Evolutionary conservation across 2,113 vertebrate genomes (phyloP), one percentile per base, ranked within the genome.

Genomic region (Neofelis nebulosa): DNA sequence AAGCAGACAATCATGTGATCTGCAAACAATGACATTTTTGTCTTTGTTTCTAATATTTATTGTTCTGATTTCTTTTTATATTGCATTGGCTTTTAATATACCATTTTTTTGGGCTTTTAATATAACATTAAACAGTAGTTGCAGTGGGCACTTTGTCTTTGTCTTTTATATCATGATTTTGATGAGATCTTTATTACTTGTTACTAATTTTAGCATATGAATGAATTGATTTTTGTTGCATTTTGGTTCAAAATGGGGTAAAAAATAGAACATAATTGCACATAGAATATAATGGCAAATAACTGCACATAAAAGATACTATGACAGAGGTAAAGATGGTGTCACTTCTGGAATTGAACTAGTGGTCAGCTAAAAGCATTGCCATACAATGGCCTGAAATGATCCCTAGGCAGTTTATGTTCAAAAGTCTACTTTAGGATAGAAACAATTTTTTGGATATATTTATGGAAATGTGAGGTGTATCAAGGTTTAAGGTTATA

Each of bases 151-250:
- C 69, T 31, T 21, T 57, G 12, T 66, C 74, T 74, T 79, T 48
- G 21, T 73, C 25, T 63, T 89, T 95, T 92, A 15, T 73, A 50
- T 89, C 79, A 89, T 66, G n/a, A 80, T 94, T 96, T 89, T 97
- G 31, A 96, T 92, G 50, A 86, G 33, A 80, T 94, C 15, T 93
- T 61, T 16, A 89, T 94, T 96, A 90, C 65, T 92, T 82, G 33
- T 36, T 27, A 92, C 68, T 95, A 78, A 45, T 63, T 97, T 94
- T 87, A 89, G 36, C 88, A 65, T 65, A 57, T 41, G 57, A 95
- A 65, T 88, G 33, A 78, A 48, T 81, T 83, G 23, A 38, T 68
- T 81, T 90, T 68, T 93, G 15, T 71, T 29, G 92, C 41, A 80
- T 68, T 94, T 95, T 83, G 19, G 4, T 86, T 78, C 89, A 94